Conservation (phyloP, 2,113 vertebrate genomes). For the Toxotes jaculatrix region DNA sequence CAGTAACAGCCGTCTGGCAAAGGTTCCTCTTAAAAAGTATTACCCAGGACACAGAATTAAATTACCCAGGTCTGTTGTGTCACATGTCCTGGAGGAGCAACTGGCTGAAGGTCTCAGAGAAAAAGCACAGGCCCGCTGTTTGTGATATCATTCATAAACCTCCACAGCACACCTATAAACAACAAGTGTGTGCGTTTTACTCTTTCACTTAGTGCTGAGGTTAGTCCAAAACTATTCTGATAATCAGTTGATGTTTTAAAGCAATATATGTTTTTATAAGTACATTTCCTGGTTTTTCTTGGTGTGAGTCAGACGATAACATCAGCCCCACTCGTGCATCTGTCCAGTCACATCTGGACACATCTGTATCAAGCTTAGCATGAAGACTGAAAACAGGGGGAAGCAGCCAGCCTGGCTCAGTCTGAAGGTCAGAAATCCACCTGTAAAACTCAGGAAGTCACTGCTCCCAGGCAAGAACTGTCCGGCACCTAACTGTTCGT, state of each 20-base stretch:
- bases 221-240: not conserved
- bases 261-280: not conserved
- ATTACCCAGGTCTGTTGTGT: slow-evolving; percentile 44
- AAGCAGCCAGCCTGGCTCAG: not conserved
- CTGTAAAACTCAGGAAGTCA: not conserved
- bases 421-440: not conserved
- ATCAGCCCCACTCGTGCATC: not conserved
- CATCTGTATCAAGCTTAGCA: slow-evolving; percentile 5
- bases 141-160: not conserved
- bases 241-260: not conserved
- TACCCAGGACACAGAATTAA: slow-evolving; percentile 44
- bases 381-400: not conserved
- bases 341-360: not conserved
- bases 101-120: slow-evolving; percentile 9
- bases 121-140: not conserved
- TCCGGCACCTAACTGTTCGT: not conserved
- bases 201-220: not conserved
- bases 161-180: not conserved
- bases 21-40: slow-evolving; percentile 42
- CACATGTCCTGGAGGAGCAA: slow-evolving; percentile 10
- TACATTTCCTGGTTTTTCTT: not conserved
- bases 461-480: not conserved
- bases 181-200: not conserved
- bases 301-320: not conserved
- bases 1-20: slow-evolving; percentile 55